A percentile compares a stretch with the other conserved stretches of the same genome.
These are phyloP conservation scores for Cricetomys ansorgei DNA, from an alignment of 2,113 vertebrate genomes.

Conservation along the genomic window DNA sequence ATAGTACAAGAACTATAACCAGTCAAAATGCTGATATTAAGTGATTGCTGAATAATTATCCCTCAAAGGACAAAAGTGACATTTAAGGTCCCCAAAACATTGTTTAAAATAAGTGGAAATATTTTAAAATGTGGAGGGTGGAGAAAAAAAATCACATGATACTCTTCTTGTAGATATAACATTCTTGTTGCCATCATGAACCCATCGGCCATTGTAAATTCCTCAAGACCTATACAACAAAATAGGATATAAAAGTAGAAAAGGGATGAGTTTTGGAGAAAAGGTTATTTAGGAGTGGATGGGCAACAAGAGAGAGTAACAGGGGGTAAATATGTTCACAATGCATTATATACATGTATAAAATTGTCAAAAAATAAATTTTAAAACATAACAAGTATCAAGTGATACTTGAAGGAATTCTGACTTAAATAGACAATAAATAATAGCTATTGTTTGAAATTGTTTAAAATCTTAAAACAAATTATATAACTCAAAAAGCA, in stretches of 20 bases:
- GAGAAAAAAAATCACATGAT: background rate
- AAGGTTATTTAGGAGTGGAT: background rate
- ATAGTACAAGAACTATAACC: background rate
- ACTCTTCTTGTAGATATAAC: background rate
- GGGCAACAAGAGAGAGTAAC: background rate
- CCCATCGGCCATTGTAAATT: background rate
- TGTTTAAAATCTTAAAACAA: background rate
- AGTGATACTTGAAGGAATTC: background rate
- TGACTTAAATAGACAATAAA: background rate
- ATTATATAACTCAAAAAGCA: background rate
- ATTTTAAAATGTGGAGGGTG: background rate
- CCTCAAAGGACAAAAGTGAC: background rate
- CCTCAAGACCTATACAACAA: background rate
- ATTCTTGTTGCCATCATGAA: background rate
- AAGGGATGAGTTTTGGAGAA: background rate
- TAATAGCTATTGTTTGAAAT: background rate
- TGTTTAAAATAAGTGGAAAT: background rate
- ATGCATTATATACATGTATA: background rate
- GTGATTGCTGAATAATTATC: background rate
- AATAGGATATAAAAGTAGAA: background rate
- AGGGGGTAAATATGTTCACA: background rate
- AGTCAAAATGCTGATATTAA: background rate
- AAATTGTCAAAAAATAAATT: background rate
- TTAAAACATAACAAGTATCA: background rate
- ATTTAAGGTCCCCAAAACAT: too few species aligned